phyloP scores from a whole-genome alignment of 2,113 vertebrate genomes.

The Cynoglossus semilaevis region DNA sequence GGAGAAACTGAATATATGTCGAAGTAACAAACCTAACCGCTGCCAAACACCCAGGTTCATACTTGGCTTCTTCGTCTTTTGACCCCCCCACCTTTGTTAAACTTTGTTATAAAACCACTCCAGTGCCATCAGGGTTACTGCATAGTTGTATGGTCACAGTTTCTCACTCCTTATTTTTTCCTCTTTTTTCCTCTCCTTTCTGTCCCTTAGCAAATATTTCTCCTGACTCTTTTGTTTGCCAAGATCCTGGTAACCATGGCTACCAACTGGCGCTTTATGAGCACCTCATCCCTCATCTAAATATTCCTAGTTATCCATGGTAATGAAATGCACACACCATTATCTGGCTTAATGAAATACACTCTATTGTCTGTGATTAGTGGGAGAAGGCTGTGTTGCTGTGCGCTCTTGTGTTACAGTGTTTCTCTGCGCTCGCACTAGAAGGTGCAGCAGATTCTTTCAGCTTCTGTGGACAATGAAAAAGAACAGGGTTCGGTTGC shows the following conservation, averaged over 20 bases:
- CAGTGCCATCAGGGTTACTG: too few relatives aligned
- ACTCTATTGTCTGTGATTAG: conserved; percentile 68
- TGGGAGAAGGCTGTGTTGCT: conserved; percentile 42
- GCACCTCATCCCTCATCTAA: conserved; percentile 73
- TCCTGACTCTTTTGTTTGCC: conserved; percentile 70
- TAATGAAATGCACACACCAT: conserved; percentile 75
- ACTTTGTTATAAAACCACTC: too few relatives aligned
- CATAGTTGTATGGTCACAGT: neutral
- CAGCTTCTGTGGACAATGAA: conserved; percentile 30
- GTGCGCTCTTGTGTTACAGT: conserved; percentile 14
- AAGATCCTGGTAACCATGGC: conserved; percentile 68
- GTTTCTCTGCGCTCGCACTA: conserved; percentile 15
- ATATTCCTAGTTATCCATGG: conserved; percentile 74
- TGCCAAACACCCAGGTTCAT: too few relatives aligned
- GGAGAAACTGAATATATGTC: too few relatives aligned
- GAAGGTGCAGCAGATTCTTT: conserved; percentile 26
- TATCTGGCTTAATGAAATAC: conserved; percentile 73
- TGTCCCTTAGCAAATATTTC: conserved; percentile 59
- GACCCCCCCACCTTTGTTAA: too few relatives aligned
- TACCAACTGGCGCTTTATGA: conserved; percentile 62
- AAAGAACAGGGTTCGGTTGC: conserved; percentile 42
- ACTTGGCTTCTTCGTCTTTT: too few relatives aligned
- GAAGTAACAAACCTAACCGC: too few relatives aligned
- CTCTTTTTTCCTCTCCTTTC: conserved; percentile 21
- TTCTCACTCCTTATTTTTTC: conserved; percentile 18